Evolutionary conservation across 1,140 invertebrate genomes (phyloP), one percentile per base, ranked within the genome.

Genomic region (Pseudomyrmex gracilis): DNA sequence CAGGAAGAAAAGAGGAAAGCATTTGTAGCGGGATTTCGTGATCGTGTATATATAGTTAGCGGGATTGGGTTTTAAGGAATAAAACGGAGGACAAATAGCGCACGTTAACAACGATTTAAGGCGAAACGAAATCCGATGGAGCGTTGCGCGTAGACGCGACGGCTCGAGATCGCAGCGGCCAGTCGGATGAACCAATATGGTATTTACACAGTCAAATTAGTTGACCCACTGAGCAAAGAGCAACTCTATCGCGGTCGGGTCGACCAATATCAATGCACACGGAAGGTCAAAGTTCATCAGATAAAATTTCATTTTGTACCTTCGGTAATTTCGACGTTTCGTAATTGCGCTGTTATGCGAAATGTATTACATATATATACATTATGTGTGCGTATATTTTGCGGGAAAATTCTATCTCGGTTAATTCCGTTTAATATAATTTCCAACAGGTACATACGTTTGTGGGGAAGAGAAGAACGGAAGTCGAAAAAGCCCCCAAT

Each of bases 181-280:
- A 66, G 57, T 43, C 78, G 51, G 43, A 53, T 68, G 20, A 78
- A 67, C 63, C 73, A 78, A 78, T 83, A 68, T 83, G 53, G 22
- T 78, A 83, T 83, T 78, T 83, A 78, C 63, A 78, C 17, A 67
- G 82, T 78, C 67, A 83, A 83, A 83, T 83, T 83, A 77, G 73
- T 83, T 83, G 64, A 60, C 22, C 64, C 24, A 78, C 67, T 45
- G 73, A 61, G 61, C 51, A 78, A 63, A 64, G 17, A 58, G 53
- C 63, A 78, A 57, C 76, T 80, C 57, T 71, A 51, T 34, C 34
- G 17, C 43, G 10, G 20, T 20, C 7, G 66, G 51, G 12, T 78
- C 76, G 43, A 47, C 64, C 51, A 47, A 68, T 78, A 78, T 70
- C 20, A 20, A 70, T 22, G 5, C 8, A 10, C 24, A 3, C 12